Evolutionary conservation across 1,140 invertebrate species (phyloP).

Genomic region (Cheumatopsyche charites): DNA sequence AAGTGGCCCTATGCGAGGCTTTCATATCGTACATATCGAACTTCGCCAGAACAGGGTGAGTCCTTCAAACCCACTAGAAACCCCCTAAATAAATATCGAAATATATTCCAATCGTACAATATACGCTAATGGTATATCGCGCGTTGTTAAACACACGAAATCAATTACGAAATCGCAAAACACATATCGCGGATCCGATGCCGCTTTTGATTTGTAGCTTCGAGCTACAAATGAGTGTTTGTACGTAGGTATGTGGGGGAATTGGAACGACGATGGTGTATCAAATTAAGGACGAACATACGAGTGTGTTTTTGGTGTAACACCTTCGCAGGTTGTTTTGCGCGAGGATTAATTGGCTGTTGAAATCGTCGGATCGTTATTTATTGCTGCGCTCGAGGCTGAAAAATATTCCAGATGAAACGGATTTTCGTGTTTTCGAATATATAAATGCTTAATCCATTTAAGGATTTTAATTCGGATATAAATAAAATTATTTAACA

Average conservation of each 20-base stretch:
- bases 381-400: neutral
- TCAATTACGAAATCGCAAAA: slow-evolving; percentile 30
- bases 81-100: slow-evolving; percentile 8
- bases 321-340: slow-evolving; percentile 7
- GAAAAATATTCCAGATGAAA: too few species aligned
- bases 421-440: too few species aligned
- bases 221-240: neutral
- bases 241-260: neutral
- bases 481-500: too few species aligned
- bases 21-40: slow-evolving; percentile 96
- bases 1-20: slow-evolving; percentile 86
- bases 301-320: neutral
- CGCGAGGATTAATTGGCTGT: slow-evolving; percentile 1
- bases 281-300: slow-evolving; percentile 13
- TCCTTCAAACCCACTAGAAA: slow-evolving; percentile 42
- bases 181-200: slow-evolving; percentile 18
- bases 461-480: too few species aligned
- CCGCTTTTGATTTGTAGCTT: slow-evolving; percentile 18
- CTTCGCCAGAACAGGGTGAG: slow-evolving; percentile 96
- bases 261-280: neutral
- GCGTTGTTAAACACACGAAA: slow-evolving; percentile 24
- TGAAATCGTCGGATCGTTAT: neutral
- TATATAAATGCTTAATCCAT: too few species aligned
- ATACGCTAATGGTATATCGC: slow-evolving; percentile 14
- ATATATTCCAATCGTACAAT: neutral